Base-by-base conservation (phyloP, 2,888 invertebrate genomes). In the Drosophila koepferae region DNA sequence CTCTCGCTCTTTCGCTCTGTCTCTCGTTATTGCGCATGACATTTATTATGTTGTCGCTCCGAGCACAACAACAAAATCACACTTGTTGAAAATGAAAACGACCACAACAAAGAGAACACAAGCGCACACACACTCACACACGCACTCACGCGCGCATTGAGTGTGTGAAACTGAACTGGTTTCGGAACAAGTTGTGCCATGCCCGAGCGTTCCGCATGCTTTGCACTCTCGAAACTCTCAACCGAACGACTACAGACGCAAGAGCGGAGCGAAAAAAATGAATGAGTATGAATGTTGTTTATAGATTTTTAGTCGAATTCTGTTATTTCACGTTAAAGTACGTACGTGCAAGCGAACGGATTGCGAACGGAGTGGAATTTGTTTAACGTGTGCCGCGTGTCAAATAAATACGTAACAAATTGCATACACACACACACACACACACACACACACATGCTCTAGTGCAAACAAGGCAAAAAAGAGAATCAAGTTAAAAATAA, bases 291-390 rank as follows among this genome's bases (percentile, higher is more conserved):
- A 84, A 89, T 83, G 84, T 86, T 86, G 87, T 89, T 91, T 89
- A 88, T 89, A 90, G 88, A 86, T 92, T 91, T 92, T 91, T 92
- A 92, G 91, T 91, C 90, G 91, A 90, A 90, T 88, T 92, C 89
- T 87, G 91, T 90, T 89, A 90, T 92, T 92, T 90, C 90, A 91
- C 87, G 91, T 86, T 89, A 90, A 91, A 92, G 92, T 92, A 88
- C 90, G 92, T 86, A 83, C 91, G 91, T 85, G 80, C 83, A 89
- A 72, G 69, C 82, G 85, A 85, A 90, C 90, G 90, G 90, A 86
- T 74, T 86, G 86, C 69, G 68, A 85, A 81, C 80, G 82, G 63
- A 76, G 86, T 83, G 84, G 67, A 77, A 77, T 77, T 71, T 63
- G 54, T 77, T 76, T 63, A 72, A 71, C 76, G 68, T 77, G 85